Evolutionary conservation across 2,888 invertebrate species (phyloP).

Genomic region (Eumacrocentrus americanus): DNA sequence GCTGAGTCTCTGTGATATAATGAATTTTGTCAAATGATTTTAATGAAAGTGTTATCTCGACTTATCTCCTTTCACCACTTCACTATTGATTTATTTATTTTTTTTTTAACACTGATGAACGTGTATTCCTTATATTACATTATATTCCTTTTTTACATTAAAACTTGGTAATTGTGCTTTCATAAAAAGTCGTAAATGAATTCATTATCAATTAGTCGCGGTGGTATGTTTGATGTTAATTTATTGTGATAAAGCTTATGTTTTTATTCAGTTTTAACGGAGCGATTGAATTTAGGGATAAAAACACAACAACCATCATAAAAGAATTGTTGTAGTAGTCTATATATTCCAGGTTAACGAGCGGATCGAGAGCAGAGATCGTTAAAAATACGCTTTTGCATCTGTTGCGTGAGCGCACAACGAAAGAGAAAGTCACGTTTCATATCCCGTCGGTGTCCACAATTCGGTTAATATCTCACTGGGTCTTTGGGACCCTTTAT

Average conservation of each 20-base stretch:
- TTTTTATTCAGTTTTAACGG: not conserved
- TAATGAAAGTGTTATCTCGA: not conserved
- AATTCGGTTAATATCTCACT: conserved; percentile 21
- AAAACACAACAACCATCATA: not conserved
- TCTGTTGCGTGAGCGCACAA: conserved; percentile 25
- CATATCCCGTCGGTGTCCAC: conserved; percentile 14
- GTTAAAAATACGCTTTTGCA: conserved; percentile 22
- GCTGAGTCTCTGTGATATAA: too few relatives aligned
- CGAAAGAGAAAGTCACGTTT: conserved; percentile 27
- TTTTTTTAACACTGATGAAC: too few relatives aligned
- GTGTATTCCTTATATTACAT: too few relatives aligned
- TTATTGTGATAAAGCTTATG: too few relatives aligned
- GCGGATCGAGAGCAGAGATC: conserved; percentile 15
- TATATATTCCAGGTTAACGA: conserved; percentile 4
- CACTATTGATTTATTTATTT: too few relatives aligned
- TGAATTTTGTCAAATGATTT: not conserved
- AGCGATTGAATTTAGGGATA: not conserved
- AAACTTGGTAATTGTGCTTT: too few relatives aligned
- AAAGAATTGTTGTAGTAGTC: not conserved
- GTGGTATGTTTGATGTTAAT: not conserved
- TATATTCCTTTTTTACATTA: too few relatives aligned
- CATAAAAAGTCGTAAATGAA: too few relatives aligned
- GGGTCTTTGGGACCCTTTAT: conserved; percentile 13
- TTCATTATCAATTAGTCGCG: too few relatives aligned
- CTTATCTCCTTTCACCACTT: too few relatives aligned